phyloP scores from a whole-genome alignment of 35 echinoderm and acorn worm species.

The Diadema setosum region DNA sequence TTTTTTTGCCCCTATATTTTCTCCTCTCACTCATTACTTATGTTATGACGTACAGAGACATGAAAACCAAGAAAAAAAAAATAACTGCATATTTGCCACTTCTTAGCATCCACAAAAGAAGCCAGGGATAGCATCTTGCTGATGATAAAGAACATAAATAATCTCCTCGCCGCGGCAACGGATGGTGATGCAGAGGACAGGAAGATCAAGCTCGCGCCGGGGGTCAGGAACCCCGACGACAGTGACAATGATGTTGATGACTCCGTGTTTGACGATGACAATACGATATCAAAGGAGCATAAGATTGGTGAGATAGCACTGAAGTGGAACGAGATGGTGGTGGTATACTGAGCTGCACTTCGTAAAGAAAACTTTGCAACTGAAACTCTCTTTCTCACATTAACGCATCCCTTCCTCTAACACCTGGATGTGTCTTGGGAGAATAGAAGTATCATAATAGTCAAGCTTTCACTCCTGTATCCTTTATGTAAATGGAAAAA shows the following conservation, averaged over 20 bases:
- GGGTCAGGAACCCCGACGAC: neutral
- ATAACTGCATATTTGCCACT: too few relatives aligned
- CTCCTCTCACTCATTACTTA: too few relatives aligned
- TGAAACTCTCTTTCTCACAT: too few relatives aligned
- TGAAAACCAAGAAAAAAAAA: too few relatives aligned
- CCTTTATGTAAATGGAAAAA: too few relatives aligned
- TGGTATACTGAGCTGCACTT: neutral
- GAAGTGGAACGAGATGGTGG: neutral
- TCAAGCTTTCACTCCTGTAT: too few relatives aligned
- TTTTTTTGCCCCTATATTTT: too few relatives aligned
- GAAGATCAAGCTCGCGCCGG: neutral
- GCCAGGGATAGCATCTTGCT: neutral
- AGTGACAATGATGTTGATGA: slow-evolving; percentile 7
- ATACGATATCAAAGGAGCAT: neutral
- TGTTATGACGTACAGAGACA: too few relatives aligned
- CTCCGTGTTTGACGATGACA: neutral
- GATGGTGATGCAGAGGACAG: neutral
- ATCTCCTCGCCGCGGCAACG: neutral
- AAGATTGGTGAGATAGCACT: neutral
- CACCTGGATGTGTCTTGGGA: too few relatives aligned
- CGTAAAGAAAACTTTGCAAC: too few relatives aligned
- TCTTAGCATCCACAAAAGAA: neutral
- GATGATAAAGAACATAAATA: slow-evolving; percentile 14
- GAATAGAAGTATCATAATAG: too few relatives aligned
- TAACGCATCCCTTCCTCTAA: too few relatives aligned